A percentile compares a stretch with the other conserved stretches of the same genome.
Evolutionary conservation across 2,888 invertebrate species (phyloP).

Genomic region (Selenia dentaria): DNA sequence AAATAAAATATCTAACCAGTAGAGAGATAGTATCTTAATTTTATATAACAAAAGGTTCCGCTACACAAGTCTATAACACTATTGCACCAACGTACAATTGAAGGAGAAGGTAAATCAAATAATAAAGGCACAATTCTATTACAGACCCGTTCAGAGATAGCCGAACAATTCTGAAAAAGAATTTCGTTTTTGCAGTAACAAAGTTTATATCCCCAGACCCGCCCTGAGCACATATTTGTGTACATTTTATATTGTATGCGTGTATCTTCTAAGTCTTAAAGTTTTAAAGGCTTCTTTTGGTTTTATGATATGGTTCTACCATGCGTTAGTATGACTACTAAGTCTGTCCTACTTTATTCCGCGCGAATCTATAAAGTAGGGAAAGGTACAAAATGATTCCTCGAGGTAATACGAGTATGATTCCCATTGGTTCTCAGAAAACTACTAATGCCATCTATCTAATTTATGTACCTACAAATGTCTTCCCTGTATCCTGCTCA

Average conservation of each 20-base stretch:
- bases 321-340: no score
- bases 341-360: no score
- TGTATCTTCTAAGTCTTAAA: background rate
- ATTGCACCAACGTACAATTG: constrained; percentile 71
- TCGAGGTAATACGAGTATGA: no score
- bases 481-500: no score
- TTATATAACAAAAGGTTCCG: constrained; percentile 52
- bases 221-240: constrained; percentile 17
- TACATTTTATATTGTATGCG: constrained; percentile 19
- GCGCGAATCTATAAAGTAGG: no score
- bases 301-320: no score
- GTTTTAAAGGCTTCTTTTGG: constrained; percentile 11
- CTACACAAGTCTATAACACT: constrained; percentile 57
- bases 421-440: no score
- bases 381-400: no score
- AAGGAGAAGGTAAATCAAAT: constrained; percentile 75
- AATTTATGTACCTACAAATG: no score
- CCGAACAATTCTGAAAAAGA: constrained; percentile 64
- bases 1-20: no score
- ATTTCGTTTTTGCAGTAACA: constrained; percentile 52
- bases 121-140: constrained; percentile 78
- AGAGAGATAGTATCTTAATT: no score
- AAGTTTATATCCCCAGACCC: constrained; percentile 33
- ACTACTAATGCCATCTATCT: no score
- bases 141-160: constrained; percentile 66